phyloP scores from a whole-genome alignment of 1,140 invertebrate genomes.

The Helicoverpa armigera region DNA sequence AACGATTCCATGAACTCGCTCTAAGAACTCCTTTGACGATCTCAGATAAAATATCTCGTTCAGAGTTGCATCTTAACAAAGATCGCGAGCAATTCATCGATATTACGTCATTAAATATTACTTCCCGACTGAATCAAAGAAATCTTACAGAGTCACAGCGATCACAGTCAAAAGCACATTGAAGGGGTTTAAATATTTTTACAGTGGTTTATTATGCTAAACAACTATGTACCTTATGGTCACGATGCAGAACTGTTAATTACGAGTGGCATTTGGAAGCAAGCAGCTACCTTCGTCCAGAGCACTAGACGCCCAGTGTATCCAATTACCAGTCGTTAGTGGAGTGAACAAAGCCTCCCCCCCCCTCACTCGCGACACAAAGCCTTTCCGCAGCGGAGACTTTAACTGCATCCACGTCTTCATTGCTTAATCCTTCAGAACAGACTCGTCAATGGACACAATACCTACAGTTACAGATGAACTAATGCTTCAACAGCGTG shows the following conservation, averaged over 20 bases:
- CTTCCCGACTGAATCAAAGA: not conserved
- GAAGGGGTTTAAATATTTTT: not conserved
- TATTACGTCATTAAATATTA: too few relatives aligned
- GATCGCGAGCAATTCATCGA: not conserved
- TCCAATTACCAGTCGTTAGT: slow-evolving; percentile 18
- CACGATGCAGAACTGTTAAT: not conserved
- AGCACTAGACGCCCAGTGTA: not conserved
- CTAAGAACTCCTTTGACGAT: not conserved
- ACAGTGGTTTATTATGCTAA: too few relatives aligned
- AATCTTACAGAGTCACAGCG: not conserved
- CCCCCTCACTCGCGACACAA: not conserved
- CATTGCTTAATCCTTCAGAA: slow-evolving; percentile 21
- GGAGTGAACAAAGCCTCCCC: not conserved
- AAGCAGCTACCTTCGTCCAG: not conserved
- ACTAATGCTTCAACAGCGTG: too few relatives aligned
- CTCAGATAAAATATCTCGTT: not conserved
- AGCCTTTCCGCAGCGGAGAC: slow-evolving; percentile 14
- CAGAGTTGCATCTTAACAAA: slow-evolving; percentile 1
- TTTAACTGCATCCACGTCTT: slow-evolving; percentile 33
- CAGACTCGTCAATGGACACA: slow-evolving; percentile 16
- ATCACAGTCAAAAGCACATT: not conserved
- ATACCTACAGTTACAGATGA: not conserved
- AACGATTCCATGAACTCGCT: not conserved
- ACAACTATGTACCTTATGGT: too few relatives aligned
- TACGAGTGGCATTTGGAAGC: not conserved